phyloP scores from a whole-genome alignment of 1,140 invertebrate genomes.

The Drosophila mayri region DNA sequence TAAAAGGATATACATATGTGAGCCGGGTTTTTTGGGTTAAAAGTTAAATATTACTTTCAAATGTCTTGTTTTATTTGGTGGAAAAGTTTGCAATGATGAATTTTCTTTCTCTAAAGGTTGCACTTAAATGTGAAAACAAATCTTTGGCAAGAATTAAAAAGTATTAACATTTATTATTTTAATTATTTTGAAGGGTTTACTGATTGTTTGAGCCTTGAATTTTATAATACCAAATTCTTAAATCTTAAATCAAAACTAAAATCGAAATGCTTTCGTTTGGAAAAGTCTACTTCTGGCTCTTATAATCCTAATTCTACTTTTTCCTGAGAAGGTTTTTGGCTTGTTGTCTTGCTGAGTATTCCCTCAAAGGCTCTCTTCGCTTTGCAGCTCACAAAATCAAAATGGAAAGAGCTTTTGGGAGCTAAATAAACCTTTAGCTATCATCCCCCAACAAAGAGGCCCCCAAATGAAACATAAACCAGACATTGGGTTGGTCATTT shows the following conservation, averaged over 20 bases:
- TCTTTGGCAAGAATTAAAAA: neutral
- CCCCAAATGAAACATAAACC: constrained; percentile 19
- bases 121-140: neutral
- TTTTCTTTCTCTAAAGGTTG: too few relatives aligned
- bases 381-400: neutral
- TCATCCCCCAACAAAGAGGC: neutral
- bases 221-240: neutral
- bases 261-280: neutral
- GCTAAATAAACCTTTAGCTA: neutral
- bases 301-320: too few relatives aligned
- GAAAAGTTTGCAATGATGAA: neutral
- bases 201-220: neutral
- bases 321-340: neutral
- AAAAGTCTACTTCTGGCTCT: neutral
- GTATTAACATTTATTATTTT: neutral
- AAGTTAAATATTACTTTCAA: neutral
- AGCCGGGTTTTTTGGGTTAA: neutral
- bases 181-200: neutral
- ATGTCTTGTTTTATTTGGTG: neutral
- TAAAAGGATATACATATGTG: neutral
- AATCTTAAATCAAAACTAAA: neutral
- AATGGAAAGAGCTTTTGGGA: neutral
- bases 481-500: constrained; percentile 32
- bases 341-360: neutral
- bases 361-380: neutral